A percentile compares a stretch with the other conserved stretches of the same genome.
Conservation (phyloP, 2,797 vertebrate genomes). For the Manis pentadactyla region DNA sequence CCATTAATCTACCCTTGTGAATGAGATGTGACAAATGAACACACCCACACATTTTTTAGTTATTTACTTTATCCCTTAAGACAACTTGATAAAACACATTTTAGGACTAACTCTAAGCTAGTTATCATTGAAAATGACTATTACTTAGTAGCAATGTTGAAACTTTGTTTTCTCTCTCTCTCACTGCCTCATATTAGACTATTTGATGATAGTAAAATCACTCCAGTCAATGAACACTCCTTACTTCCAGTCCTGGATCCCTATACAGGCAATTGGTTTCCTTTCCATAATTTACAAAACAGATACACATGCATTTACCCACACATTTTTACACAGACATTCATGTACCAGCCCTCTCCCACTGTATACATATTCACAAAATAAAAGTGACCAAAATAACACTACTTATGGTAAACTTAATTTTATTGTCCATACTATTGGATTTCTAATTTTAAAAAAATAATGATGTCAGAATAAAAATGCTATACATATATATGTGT, state of each 20-base stretch:
- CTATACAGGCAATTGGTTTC: background rate
- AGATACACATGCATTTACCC: background rate
- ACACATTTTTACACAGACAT: rapidly evolving
- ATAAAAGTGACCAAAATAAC: background rate
- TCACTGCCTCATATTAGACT: background rate
- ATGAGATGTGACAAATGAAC: background rate
- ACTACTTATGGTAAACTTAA: background rate
- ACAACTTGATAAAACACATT: background rate
- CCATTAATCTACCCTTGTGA: background rate
- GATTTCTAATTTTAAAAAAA: background rate
- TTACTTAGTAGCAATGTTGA: background rate
- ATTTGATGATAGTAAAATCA: background rate
- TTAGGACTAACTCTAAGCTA: background rate
- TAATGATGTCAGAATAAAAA: too few relatives aligned
- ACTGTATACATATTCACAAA: background rate
- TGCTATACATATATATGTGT: too few relatives aligned
- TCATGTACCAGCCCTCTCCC: background rate
- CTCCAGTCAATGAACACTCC: background rate
- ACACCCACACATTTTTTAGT: background rate
- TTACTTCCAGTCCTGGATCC: background rate
- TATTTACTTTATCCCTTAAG: background rate
- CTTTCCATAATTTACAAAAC: background rate
- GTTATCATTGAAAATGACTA: background rate
- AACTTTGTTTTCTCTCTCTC: background rate
- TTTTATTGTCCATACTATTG: background rate